These are phyloP conservation scores for Micromussa lordhowensis DNA, from an alignment of 92 coral and sea anemone species.

Conservation along the genomic window DNA sequence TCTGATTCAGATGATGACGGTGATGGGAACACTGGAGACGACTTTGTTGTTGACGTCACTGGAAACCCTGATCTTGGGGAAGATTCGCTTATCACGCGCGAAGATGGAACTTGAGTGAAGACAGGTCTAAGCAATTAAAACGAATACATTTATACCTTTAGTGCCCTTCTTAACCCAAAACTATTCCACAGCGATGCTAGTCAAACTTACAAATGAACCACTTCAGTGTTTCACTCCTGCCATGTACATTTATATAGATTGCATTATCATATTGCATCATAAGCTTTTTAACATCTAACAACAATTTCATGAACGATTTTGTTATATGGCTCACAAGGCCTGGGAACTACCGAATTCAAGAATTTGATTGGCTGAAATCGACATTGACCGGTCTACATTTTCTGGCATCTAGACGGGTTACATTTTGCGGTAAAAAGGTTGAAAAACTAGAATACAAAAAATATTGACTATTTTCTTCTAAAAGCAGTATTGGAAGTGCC, in stretches of 20 bases:
- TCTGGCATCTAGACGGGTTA: too few relatives aligned
- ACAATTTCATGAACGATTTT: background rate
- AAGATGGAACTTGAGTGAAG: slow-evolving; percentile 35
- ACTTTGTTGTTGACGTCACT: background rate
- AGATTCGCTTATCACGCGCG: slow-evolving; percentile 29
- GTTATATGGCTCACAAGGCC: too few relatives aligned
- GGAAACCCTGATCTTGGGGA: background rate
- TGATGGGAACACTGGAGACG: slow-evolving; percentile 30
- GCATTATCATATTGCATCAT: background rate
- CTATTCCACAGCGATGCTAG: background rate
- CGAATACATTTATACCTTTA: background rate
- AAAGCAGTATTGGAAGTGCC: too few relatives aligned
- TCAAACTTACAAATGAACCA: background rate
- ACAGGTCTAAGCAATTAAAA: slow-evolving; percentile 9
- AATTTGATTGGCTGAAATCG: too few relatives aligned
- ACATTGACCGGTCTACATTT: too few relatives aligned
- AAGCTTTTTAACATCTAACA: background rate
- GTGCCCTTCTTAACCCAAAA: background rate
- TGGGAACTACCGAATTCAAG: too few relatives aligned
- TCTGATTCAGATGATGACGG: background rate
- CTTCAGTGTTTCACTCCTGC: background rate
- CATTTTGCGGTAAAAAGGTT: too few relatives aligned
- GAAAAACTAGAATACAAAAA: too few relatives aligned
- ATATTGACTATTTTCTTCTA: too few relatives aligned
- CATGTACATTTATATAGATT: background rate